These are phyloP conservation scores for Chrysochloris asiatica DNA, from an alignment of 2,113 vertebrate genomes.

Conservation along the genomic window DNA sequence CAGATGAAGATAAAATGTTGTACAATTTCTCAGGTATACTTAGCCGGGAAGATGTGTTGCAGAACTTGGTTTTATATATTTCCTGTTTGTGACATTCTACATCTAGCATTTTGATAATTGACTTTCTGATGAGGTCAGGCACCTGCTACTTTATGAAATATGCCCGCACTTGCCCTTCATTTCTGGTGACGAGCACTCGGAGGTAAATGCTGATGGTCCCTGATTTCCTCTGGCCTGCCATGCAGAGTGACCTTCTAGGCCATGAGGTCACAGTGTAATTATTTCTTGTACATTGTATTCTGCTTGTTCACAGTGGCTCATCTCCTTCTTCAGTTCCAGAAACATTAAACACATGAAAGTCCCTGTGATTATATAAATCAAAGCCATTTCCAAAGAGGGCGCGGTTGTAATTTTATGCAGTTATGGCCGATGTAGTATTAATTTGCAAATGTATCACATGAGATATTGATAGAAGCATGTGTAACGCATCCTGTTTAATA, in stretches of 20 bases:
- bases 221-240: conserved; percentile 87
- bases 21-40: conserved; percentile 40
- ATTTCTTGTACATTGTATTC: conserved; percentile 54
- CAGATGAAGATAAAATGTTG: conserved; percentile 25
- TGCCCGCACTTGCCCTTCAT: conserved; percentile 64
- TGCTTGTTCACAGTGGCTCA: conserved; percentile 21
- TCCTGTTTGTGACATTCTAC: conserved; percentile 26
- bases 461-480: conserved; percentile 57
- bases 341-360: conserved; percentile 65
- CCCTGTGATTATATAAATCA: conserved; percentile 66
- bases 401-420: not conserved
- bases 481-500: conserved; percentile 57
- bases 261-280: conserved; percentile 74
- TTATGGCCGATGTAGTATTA: conserved; percentile 18
- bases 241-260: conserved; percentile 82
- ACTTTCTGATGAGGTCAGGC: conserved; percentile 67
- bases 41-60: conserved; percentile 35
- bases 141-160: conserved; percentile 67
- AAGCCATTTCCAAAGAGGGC: conserved; percentile 48
- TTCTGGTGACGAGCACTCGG: conserved; percentile 82
- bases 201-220: conserved; percentile 84
- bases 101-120: conserved; percentile 74
- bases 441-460: conserved; percentile 66
- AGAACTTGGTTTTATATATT: conserved; percentile 29
- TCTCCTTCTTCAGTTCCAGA: conserved; percentile 67